phyloP scores from a whole-genome alignment of 2,888 invertebrate genomes.

The Drosophila subquinaria region DNA sequence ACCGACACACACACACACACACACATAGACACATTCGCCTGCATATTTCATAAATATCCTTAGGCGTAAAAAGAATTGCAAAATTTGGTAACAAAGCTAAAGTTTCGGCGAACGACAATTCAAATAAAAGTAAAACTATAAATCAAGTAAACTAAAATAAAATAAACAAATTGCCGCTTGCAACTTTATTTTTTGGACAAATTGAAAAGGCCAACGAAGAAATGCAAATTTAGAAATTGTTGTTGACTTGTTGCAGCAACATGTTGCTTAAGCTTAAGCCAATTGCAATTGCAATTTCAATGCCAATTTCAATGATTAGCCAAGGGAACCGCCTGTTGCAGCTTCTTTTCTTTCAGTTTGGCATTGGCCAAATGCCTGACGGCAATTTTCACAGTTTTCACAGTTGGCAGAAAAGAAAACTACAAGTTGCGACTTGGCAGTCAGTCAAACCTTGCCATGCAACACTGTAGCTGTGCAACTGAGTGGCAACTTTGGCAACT shows the following conservation, averaged over 20 bases:
- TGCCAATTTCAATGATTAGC: slow-evolving; percentile 62
- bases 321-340: slow-evolving; percentile 66
- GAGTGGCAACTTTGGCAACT: slow-evolving; percentile 34
- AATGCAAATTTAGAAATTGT: slow-evolving; percentile 42
- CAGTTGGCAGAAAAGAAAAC: slow-evolving; percentile 49
- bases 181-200: slow-evolving; percentile 16
- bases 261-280: slow-evolving; percentile 47
- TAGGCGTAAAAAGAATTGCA: slow-evolving; percentile 47
- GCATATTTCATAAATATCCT: slow-evolving; percentile 64
- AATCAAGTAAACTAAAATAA: slow-evolving; percentile 20
- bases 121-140: slow-evolving; percentile 24
- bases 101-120: slow-evolving; percentile 35
- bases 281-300: slow-evolving; percentile 46
- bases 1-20: slow-evolving; percentile 10
- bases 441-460: slow-evolving; percentile 63
- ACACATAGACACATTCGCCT: slow-evolving; percentile 13
- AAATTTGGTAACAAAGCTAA: slow-evolving; percentile 28
- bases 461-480: slow-evolving; percentile 34
- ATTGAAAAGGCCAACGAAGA: slow-evolving; percentile 22
- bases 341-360: slow-evolving; percentile 30
- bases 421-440: slow-evolving; percentile 62
- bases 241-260: slow-evolving; percentile 57
- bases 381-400: slow-evolving; percentile 75
- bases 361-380: slow-evolving; percentile 55
- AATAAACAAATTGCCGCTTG: slow-evolving; percentile 32